Evolutionary conservation across 2,797 vertebrate species (phyloP), one percentile per base, ranked within the genome.

Genomic region (Myotis findleyi): DNA sequence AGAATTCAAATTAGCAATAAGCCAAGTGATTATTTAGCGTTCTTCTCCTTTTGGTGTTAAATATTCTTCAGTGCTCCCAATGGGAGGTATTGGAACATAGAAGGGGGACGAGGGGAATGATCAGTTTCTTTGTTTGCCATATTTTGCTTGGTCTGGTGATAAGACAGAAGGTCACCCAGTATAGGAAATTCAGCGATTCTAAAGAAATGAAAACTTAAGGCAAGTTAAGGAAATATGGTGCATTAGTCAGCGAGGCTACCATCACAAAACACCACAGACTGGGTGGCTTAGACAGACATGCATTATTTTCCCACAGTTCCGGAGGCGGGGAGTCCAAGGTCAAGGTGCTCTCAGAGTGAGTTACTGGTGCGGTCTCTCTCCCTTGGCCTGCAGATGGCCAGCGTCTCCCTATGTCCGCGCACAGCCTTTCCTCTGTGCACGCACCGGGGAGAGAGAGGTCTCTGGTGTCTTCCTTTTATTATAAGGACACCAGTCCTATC

Each of bases 41-140:
- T n/a, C 94, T 80, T 75, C 33, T 64, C 55, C 44, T n/a, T 77
- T 92, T 93, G 72, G 9, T 8, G 17, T 89, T 84, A 59, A 47
- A 21, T 76, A 53, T 27, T 89, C 30, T 76, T 92, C 41, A 91
- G 4, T 44, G 62, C 51, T 77, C 38, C 68, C 55, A 25, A 68
- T 64, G 89, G 73, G 69, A 93, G 87, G 73, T 91, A 53, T 8
- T 71, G 47, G 55, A 68, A 41, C n/a, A 49, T 16, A 30, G 66
- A n/a, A 36, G 41, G 14, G 5, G 10, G 49, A 41, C 36, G 77
- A 53, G 23, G 51, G 17, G 27, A 84, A 13, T 1, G 6, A 21
- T 38, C 4, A 64, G 6, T 79, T 87, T 82, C 14, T 92, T 21
- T 79, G 6, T 20, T 76, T 41, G 21, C 7, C 18, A 3, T 33